phyloP scores from a whole-genome alignment of 2,797 vertebrate genomes.

The Sebastes wilsoni region DNA sequence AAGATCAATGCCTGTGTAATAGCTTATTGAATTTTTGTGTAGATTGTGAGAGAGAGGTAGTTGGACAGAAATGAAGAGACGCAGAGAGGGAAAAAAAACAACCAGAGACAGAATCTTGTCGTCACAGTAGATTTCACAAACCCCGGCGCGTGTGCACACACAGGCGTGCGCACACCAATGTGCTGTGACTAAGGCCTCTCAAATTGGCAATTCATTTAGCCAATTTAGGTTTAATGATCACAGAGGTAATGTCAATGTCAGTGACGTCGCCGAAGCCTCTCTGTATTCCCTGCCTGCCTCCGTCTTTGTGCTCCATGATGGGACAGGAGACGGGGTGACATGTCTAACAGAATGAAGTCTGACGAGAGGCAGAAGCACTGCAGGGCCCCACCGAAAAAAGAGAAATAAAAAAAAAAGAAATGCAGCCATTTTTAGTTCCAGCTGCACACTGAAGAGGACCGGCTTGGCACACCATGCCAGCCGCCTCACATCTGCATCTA shows the following conservation, averaged over 20 bases:
- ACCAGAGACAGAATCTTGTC: conserved; percentile 34
- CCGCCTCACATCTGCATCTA: conserved; percentile 70
- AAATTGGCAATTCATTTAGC: conserved; percentile 83
- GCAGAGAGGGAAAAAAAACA: not conserved
- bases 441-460: conserved; percentile 17
- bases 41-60: conserved; percentile 60
- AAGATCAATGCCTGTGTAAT: conserved; percentile 77
- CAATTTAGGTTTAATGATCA: conserved; percentile 80
- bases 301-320: conserved; percentile 20
- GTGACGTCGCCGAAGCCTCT: conserved; percentile 47
- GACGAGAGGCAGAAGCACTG: conserved; percentile 41
- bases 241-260: conserved; percentile 82
- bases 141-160: conserved; percentile 7
- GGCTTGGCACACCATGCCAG: conserved; percentile 35
- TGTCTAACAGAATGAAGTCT: conserved; percentile 49
- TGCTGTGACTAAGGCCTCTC: conserved; percentile 74
- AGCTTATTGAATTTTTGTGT: conserved; percentile 75
- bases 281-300: conserved; percentile 59
- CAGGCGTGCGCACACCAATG: conserved; percentile 40
- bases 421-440: conserved; percentile 34
- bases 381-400: conserved; percentile 2
- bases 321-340: conserved; percentile 35
- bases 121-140: conserved; percentile 41
- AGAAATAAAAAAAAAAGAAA: not conserved
- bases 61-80: conserved; percentile 64